phyloP scores from a whole-genome alignment of 1,140 invertebrate genomes.

The Drosophila chauvacae region DNA sequence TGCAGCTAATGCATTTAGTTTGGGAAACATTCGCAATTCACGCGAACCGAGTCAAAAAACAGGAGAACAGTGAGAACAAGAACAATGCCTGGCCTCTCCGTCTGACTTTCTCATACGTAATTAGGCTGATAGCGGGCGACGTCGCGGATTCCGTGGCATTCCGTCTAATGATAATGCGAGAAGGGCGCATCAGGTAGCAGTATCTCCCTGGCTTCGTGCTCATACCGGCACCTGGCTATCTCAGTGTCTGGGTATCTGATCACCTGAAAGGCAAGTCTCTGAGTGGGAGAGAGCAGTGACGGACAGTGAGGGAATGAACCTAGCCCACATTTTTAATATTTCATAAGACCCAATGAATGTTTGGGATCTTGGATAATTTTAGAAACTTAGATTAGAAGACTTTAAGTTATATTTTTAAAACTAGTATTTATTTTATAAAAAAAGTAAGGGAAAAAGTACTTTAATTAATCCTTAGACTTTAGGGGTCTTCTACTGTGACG shows the following conservation, averaged over 20 bases:
- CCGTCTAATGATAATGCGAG: slow-evolving; percentile 74
- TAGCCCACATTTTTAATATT: no score
- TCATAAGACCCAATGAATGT: no score
- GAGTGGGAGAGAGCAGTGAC: background rate
- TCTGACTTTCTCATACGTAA: slow-evolving; percentile 74
- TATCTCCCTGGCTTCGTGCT: slow-evolving; percentile 5
- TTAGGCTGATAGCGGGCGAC: slow-evolving; percentile 72
- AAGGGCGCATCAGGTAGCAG: slow-evolving; percentile 74
- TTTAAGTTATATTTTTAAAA: background rate
- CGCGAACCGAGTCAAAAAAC: slow-evolving; percentile 43
- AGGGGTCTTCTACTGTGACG: no score
- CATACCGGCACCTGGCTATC: slow-evolving; percentile 10
- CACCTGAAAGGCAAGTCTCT: slow-evolving; percentile 1
- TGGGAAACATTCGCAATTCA: slow-evolving; percentile 57
- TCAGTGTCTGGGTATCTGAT: slow-evolving; percentile 7
- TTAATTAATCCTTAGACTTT: background rate
- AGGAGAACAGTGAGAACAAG: slow-evolving; percentile 37
- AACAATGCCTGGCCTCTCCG: slow-evolving; percentile 55
- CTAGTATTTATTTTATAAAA: background rate
- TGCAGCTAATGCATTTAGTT: slow-evolving; percentile 50
- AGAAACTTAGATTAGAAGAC: background rate
- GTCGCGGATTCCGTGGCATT: slow-evolving; percentile 60
- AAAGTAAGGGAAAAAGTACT: background rate
- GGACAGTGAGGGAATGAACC: background rate
- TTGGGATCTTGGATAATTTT: background rate